Conservation (phyloP, 2,888 invertebrate species). For the Synanthedon tipuliformis region DNA sequence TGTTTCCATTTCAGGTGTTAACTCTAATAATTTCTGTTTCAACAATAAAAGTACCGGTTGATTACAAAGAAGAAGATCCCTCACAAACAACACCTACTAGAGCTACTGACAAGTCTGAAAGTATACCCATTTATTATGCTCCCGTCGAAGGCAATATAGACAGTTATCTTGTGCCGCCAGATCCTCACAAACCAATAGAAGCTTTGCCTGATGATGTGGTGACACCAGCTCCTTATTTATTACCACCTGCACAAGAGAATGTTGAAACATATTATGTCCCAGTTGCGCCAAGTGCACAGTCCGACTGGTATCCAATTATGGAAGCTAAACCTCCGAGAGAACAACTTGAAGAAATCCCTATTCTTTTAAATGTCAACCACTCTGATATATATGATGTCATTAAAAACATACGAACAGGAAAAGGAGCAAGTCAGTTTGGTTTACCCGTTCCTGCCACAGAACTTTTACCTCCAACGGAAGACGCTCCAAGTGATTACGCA, state of each 20-base stretch:
- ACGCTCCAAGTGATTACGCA: slow-evolving; percentile 40
- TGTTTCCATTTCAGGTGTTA: slow-evolving; percentile 35
- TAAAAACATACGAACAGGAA: slow-evolving; percentile 19
- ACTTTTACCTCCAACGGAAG: slow-evolving; percentile 41
- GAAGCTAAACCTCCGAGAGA: slow-evolving; percentile 17
- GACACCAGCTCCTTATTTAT: slow-evolving; percentile 44
- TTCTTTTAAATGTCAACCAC: slow-evolving; percentile 17
- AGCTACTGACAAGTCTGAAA: slow-evolving; percentile 10
- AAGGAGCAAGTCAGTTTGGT: slow-evolving; percentile 14
- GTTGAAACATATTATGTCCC: slow-evolving; percentile 31
- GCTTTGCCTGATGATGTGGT: slow-evolving; percentile 21
- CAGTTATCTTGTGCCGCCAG: slow-evolving; percentile 44
- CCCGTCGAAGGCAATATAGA: slow-evolving; percentile 31
- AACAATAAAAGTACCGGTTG: slow-evolving; percentile 46
- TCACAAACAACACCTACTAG: slow-evolving; percentile 16
- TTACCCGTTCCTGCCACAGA: slow-evolving; percentile 36
- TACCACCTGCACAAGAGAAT: slow-evolving; percentile 39
- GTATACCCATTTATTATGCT: slow-evolving; percentile 34
- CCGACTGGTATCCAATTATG: slow-evolving; percentile 55
- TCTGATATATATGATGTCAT: slow-evolving; percentile 8
- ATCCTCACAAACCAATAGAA: slow-evolving; percentile 31
- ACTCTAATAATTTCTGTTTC: slow-evolving; percentile 23
- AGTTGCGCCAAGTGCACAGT: slow-evolving; percentile 34
- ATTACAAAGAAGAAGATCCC: slow-evolving; percentile 21
- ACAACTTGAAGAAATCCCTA: slow-evolving; percentile 18